Evolutionary conservation across 2,797 vertebrate genomes (phyloP), one percentile per base, ranked within the genome.

Genomic region (Rhinatrema bivittatum): DNA sequence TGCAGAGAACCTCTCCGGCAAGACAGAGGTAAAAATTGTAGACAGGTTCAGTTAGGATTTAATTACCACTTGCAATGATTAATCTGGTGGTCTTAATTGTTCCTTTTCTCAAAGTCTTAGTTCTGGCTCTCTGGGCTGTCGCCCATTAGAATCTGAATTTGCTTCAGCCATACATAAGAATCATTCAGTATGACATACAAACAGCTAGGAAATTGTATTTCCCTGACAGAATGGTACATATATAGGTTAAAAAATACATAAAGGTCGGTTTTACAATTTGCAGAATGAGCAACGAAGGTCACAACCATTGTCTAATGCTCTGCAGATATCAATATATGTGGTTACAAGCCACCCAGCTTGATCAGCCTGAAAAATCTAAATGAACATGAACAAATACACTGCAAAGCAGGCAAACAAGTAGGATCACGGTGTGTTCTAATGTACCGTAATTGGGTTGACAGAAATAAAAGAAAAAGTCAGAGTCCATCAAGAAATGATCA

Each of bases 391-490:
- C 66, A 65, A 66, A 68, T 65, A 72, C 56, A 62, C 51, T 34
- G 54, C 70, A 20, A 46, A 71, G 72, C 64, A 66, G 67, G 71
- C 81, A 57, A 51, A 62, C 68, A 51, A 70, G 47, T 64, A 58
- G 39, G 62, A 65, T 70, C 67, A 42, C 49, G 46, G 53, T 64
- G 67, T 71, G 55, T 75, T 45, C 45, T 57, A 53, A 59, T 39
- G 55, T 46, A 53, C 50, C 63, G 68, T 82, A 84, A 85, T 87
- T 84, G 82, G 55, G 69, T 74, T 82, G 86, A 82, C 87, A 87
- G 82, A 85, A 86, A 85, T 76, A 84, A 87, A 85, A 86, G 80
- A 78, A 78, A 85, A 84, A 87, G 81, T 85, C 69, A 81, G 73
- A 83, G 82, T 78, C 78, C 74, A 85, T 86, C 84, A 87, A 82